Evolutionary conservation across 1,140 invertebrate genomes (phyloP).

Genomic region (Zaprionus taronus): DNA sequence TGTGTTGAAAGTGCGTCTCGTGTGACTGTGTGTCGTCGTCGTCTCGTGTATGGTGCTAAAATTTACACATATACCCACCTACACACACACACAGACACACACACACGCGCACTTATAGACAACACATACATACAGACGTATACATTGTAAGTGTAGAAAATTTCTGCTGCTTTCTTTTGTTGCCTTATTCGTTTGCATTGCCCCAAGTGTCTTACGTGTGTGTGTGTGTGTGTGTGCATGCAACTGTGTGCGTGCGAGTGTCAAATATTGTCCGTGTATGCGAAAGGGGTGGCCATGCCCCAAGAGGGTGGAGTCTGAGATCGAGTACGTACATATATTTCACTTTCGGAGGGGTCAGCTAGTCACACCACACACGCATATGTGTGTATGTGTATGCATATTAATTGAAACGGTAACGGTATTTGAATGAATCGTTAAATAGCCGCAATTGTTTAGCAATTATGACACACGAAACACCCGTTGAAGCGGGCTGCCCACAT

Average conservation of each 20-base stretch:
- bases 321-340: conserved; percentile 30
- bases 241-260: conserved; percentile 26
- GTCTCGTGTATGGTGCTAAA: conserved; percentile 66
- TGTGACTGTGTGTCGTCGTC: conserved; percentile 41
- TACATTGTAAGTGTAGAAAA: conserved; percentile 65
- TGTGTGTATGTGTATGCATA: neutral
- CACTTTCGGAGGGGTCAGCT: conserved; percentile 25
- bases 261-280: conserved; percentile 37
- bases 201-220: conserved; percentile 26
- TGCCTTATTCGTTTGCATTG: conserved; percentile 51
- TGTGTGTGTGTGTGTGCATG: conserved; percentile 28
- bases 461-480: conserved; percentile 10
- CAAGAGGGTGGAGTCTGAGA: conserved; percentile 57
- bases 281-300: conserved; percentile 49
- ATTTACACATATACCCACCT: conserved; percentile 48
- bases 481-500: conserved; percentile 19
- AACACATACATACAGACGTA: conserved; percentile 27
- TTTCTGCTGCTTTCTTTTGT: conserved; percentile 60
- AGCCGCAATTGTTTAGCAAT: conserved; percentile 44
- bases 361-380: conserved; percentile 17
- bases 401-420: conserved; percentile 35
- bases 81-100: conserved; percentile 33
- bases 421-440: conserved; percentile 43
- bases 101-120: conserved; percentile 25
- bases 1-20: conserved; percentile 34